A percentile compares a stretch with the other conserved stretches of the same genome.
These are phyloP conservation scores for Ophioninae sp. DNA, from an alignment of 2,888 invertebrate genomes.

Conservation along the genomic window DNA sequence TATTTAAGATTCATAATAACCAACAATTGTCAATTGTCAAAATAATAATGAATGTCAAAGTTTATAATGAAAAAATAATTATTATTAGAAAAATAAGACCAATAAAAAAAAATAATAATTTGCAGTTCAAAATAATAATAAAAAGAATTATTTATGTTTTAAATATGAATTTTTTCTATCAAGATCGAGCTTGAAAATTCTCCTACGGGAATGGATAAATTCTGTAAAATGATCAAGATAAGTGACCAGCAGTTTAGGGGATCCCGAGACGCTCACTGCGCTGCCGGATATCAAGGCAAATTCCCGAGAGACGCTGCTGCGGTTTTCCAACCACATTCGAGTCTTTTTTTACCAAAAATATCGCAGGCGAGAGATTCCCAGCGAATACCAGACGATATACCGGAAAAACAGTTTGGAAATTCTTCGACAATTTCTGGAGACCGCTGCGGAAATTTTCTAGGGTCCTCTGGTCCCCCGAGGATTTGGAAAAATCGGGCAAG, in stretches of 20 bases:
- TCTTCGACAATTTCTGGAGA: background rate
- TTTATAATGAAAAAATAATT: too few relatives aligned
- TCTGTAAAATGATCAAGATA: background rate
- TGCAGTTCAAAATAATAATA: background rate
- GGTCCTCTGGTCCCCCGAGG: background rate
- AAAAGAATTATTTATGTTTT: background rate
- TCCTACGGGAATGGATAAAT: background rate
- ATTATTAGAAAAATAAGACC: background rate
- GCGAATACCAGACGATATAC: background rate
- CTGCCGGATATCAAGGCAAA: background rate
- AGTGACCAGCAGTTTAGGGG: background rate
- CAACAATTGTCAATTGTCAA: too few relatives aligned
- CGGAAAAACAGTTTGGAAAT: background rate
- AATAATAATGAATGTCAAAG: too few relatives aligned
- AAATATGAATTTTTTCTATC: background rate
- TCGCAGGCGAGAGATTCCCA: background rate
- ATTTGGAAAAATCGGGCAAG: background rate
- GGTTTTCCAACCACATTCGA: background rate
- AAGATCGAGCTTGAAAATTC: background rate
- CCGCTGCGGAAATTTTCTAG: conserved; percentile 30
- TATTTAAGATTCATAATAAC: too few relatives aligned
- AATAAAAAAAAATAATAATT: background rate
- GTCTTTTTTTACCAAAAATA: background rate
- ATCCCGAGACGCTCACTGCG: background rate
- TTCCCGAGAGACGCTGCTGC: background rate